Percentiles rank a stretch among this genome's conserved stretches.
Evolutionary conservation across 2,888 invertebrate genomes (phyloP).

Genomic region (Drosophila formosana): DNA sequence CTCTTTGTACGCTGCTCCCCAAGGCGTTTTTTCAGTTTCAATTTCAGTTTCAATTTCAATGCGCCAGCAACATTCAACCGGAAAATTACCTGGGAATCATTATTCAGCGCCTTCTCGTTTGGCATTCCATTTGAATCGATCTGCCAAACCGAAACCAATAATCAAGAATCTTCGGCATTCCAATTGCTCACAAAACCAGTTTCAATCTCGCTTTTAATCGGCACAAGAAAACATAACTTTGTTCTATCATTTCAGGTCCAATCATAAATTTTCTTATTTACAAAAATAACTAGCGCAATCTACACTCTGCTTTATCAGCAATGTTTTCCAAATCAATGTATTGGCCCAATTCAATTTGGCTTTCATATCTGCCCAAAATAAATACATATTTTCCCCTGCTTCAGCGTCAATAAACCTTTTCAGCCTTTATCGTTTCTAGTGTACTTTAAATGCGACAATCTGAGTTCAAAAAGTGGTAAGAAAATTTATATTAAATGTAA

Average conservation of each 20-base stretch:
- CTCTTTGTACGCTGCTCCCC: neutral
- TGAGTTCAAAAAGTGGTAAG: no score
- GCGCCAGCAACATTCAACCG: neutral
- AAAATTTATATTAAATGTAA: no score
- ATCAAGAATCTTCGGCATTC: no score
- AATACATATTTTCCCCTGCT: neutral
- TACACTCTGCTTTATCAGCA: neutral
- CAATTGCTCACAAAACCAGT: no score
- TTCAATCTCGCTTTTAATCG: no score
- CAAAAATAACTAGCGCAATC: no score
- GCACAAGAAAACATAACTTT: no score
- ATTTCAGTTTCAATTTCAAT: conserved; percentile 5
- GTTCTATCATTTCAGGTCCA: neutral
- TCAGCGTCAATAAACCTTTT: no score
- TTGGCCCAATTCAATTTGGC: neutral
- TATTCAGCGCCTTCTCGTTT: neutral
- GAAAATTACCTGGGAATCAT: neutral
- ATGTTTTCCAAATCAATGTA: neutral
- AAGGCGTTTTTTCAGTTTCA: conserved; percentile 1
- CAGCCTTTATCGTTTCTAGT: no score
- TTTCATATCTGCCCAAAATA: neutral
- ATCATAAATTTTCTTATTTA: neutral
- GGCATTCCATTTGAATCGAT: neutral
- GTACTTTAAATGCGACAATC: no score
- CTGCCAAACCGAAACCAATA: no score